These are phyloP conservation scores for Neoarius graeffei DNA, from an alignment of 2,113 vertebrate genomes.

Conservation along the genomic window DNA sequence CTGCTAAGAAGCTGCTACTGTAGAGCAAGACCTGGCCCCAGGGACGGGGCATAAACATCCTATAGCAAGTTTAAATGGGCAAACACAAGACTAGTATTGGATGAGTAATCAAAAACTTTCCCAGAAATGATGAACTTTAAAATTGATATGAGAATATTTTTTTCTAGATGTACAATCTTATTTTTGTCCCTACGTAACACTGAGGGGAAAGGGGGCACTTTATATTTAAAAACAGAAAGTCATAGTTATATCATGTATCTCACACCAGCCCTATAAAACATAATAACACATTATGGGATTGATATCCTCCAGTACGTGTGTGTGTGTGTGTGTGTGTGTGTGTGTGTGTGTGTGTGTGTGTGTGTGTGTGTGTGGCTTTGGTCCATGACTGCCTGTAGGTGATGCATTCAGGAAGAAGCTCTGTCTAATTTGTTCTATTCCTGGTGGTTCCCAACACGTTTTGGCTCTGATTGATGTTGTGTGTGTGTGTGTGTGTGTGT, in stretches of 20 bases:
- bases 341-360: neutral
- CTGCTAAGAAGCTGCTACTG: neutral
- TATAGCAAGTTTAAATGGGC: neutral
- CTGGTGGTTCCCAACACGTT: conserved; percentile 21
- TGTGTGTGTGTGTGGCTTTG: conserved; percentile 9
- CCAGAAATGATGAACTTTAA: neutral
- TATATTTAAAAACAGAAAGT: neutral
- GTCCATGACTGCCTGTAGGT: neutral
- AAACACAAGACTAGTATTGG: neutral
- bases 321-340: conserved; percentile 5
- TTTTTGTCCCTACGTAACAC: neutral
- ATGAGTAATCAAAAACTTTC: neutral
- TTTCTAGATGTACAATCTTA: neutral
- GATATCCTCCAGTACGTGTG: neutral
- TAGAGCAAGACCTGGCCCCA: neutral
- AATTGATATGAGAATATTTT: neutral
- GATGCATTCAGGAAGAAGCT: conserved; percentile 11
- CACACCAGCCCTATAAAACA: neutral
- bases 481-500: conserved; percentile 19
- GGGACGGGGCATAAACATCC: neutral
- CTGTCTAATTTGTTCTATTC: conserved; percentile 19
- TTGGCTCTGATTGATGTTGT: conserved; percentile 8
- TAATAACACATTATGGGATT: neutral
- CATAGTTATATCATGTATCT: neutral
- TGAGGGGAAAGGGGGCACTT: neutral